Conservation (phyloP, 2,888 invertebrate genomes). For the Auanema sp. region DNA sequence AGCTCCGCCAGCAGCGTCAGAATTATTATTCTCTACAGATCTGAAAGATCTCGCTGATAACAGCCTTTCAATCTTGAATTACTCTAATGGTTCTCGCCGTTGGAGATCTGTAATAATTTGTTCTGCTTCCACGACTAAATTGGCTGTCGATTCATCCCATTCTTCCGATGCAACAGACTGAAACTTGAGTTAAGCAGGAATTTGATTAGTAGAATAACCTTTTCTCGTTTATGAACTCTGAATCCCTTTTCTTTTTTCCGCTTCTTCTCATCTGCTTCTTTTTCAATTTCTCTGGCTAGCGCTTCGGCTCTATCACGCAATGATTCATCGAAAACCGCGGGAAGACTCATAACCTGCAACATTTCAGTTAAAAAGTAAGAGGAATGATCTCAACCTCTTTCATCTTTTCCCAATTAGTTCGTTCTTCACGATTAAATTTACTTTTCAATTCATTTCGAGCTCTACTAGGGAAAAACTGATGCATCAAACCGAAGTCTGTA, state of each 20-base stretch:
- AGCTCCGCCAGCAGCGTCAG: too few species aligned
- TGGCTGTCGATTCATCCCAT: constrained; percentile 25
- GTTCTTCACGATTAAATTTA: constrained; percentile 59
- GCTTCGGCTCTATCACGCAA: constrained; percentile 14
- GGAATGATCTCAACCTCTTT: constrained; percentile 20
- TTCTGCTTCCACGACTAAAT: constrained; percentile 26
- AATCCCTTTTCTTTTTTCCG: constrained; percentile 1
- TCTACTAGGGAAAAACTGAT: constrained; percentile 55
- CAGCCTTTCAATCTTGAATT: too few species aligned
- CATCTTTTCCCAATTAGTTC: constrained; percentile 39
- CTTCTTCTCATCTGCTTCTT: constrained; percentile 12
- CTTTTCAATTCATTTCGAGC: constrained; percentile 57
- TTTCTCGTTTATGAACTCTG: background rate
- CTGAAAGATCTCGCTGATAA: too few species aligned
- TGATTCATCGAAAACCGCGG: constrained; percentile 20
- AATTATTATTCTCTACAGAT: background rate
- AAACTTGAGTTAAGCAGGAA: background rate
- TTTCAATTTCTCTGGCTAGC: constrained; percentile 20
- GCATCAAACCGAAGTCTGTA: constrained; percentile 60
- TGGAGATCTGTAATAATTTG: constrained; percentile 23
- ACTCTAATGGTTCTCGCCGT: too few species aligned
- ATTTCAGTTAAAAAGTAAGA: background rate
- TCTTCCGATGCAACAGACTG: constrained; percentile 6
- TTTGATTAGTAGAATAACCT: background rate
- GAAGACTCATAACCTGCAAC: constrained; percentile 20